Percentiles rank a stretch among this genome's conserved stretches.
Conservation (phyloP, 2,113 vertebrate species). For the Calidris pygmaea region DNA sequence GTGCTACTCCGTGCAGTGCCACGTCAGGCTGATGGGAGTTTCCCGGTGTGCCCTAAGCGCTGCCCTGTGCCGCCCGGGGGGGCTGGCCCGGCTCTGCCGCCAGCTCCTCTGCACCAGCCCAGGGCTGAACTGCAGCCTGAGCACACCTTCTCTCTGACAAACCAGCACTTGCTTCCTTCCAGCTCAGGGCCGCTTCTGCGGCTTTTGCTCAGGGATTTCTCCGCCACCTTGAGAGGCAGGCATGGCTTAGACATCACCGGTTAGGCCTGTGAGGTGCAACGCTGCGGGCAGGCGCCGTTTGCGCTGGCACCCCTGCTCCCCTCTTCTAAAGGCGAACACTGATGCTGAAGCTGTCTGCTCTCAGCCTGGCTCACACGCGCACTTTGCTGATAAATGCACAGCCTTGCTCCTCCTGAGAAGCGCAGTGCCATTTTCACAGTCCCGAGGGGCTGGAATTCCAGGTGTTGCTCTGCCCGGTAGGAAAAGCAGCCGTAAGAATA, state of each 20-base stretch:
- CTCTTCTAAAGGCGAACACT: background rate
- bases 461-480: background rate
- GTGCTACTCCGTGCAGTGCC: background rate
- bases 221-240: background rate
- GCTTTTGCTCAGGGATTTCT: background rate
- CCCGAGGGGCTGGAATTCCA: background rate
- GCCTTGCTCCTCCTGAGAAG: background rate
- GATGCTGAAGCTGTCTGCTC: background rate
- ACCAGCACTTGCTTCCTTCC: background rate
- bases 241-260: background rate
- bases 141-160: background rate
- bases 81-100: background rate
- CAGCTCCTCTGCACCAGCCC: background rate
- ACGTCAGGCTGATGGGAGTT: background rate
- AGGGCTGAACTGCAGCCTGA: background rate
- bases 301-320: background rate
- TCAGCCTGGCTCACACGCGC: background rate
- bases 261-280: background rate
- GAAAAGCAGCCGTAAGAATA: background rate
- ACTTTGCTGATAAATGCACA: conserved; percentile 5
- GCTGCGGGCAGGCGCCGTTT: background rate
- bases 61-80: background rate
- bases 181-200: background rate
- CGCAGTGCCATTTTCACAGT: background rate
- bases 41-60: background rate